These are phyloP conservation scores for Tetranychus piercei DNA, from an alignment of 2,888 invertebrate species.

Conservation along the genomic window DNA sequence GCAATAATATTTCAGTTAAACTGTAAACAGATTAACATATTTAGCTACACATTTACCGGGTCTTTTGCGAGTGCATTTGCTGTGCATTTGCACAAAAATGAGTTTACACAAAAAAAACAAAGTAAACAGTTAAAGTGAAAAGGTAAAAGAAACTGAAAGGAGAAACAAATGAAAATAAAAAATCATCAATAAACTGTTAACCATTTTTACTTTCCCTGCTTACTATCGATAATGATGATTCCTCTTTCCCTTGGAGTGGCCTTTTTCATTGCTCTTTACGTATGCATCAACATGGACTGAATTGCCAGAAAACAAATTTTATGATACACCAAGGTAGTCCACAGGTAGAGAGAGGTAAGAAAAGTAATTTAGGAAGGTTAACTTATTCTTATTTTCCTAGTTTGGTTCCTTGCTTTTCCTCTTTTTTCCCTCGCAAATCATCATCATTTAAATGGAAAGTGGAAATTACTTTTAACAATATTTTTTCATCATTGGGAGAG, in stretches of 20 bases:
- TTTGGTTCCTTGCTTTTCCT: not conserved
- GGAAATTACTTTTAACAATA: too few relatives aligned
- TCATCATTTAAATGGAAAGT: too few relatives aligned
- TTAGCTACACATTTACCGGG: not conserved
- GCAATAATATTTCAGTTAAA: not conserved
- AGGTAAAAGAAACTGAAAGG: not conserved
- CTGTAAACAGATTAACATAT: not conserved
- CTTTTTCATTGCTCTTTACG: not conserved
- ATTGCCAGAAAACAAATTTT: not conserved
- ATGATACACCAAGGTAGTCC: not conserved
- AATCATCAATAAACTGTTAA: not conserved
- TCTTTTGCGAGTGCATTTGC: not conserved
- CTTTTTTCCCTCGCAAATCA: not conserved
- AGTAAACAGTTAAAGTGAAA: not conserved
- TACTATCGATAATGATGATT: not conserved
- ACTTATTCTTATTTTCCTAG: not conserved
- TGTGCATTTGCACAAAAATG: not conserved
- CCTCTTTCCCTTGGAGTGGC: not conserved
- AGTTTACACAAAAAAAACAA: not conserved
- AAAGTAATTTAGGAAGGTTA: not conserved
- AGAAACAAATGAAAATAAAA: not conserved
- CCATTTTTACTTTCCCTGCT: not conserved
- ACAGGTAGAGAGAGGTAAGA: not conserved
- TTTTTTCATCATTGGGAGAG: too few relatives aligned
- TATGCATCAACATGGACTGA: not conserved